Base-by-base conservation (phyloP, 2,113 vertebrate species). In the Phoxinus phoxinus region DNA sequence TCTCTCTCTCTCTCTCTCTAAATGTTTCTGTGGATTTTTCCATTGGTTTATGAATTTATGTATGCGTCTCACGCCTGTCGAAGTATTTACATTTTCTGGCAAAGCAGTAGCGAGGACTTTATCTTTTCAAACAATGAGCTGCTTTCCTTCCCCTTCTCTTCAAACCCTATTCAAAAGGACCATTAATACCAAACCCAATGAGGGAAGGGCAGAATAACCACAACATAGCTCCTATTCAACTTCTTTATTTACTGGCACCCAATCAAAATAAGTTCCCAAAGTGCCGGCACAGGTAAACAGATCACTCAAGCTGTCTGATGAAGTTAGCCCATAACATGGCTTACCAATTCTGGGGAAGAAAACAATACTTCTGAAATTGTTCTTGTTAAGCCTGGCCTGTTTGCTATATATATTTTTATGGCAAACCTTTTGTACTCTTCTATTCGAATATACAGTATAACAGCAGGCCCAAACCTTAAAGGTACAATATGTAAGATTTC, bases 121-220 rank as follows among this genome's bases (percentile, higher is more conserved):
- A 93, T 94, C 89, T 91, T 67, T 91, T 84, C 86, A 89, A 94
- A 95, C 94, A 95, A 95, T 93, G 93, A 93, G 92, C 87, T 89
- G 88, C 89, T 93, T 93, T 95, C 91, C 93, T 95, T 95, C 95
- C 94, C 88, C 92, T 95, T 95, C 92, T 95, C 76, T 85, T 46
- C 25, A 41, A 79, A 69, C 53, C 56, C 86, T 87, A 84, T 93
- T 94, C 89, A 95, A 94, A 94, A 90, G 91, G 88, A 84, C 89
- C 87, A 69, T 91, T 91, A 89, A 86, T 86, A 88, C 80, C 81
- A 85, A 82, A 86, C 75, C 69, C 73, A 63, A 87, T 91, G 91
- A 90, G 90, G 92, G 91, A 94, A 93, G 90, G 89, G 88, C 87
- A 80, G 85, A 63, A 81, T 84, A 90, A 94, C 93, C 93, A 67